Conservation (phyloP, 1,140 invertebrate genomes). For the Cotesia glomerata region DNA sequence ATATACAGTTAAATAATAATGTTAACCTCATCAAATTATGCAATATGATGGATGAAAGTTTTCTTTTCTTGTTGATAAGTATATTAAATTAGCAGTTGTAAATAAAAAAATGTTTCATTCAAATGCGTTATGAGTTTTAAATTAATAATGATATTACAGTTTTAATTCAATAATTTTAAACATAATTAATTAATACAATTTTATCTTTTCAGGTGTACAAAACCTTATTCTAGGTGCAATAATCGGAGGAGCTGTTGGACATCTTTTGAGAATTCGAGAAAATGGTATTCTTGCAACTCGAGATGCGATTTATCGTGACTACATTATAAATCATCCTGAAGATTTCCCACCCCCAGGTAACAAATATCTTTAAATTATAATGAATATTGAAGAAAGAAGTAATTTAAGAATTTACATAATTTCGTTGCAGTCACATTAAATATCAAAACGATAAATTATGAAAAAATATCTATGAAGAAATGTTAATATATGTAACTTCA, state of each 20-base stretch:
- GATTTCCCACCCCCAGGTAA: constrained; percentile 71
- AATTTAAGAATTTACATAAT: no score
- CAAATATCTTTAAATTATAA: neutral
- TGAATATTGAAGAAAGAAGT: no score
- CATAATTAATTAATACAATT: constrained; percentile 27
- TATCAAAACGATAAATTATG: no score
- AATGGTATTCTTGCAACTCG: constrained; percentile 64
- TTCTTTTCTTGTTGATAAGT: neutral
- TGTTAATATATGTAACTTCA: neutral
- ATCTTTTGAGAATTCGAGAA: constrained; percentile 48
- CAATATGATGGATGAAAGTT: neutral
- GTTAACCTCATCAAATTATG: neutral
- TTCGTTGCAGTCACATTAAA: no score
- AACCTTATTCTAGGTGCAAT: constrained; percentile 53
- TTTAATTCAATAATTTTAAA: constrained; percentile 23
- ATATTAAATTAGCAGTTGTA: neutral
- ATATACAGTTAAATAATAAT: neutral
- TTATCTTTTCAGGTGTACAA: constrained; percentile 67
- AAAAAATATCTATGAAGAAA: neutral
- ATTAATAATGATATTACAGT: neutral
- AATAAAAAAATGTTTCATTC: no score
- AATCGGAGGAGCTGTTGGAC: constrained; percentile 36
- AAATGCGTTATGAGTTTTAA: no score
- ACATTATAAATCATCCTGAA: constrained; percentile 74
- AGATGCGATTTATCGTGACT: constrained; percentile 73